phyloP scores from a whole-genome alignment of 1,140 invertebrate species.

The Drosophila pallidifrons region DNA sequence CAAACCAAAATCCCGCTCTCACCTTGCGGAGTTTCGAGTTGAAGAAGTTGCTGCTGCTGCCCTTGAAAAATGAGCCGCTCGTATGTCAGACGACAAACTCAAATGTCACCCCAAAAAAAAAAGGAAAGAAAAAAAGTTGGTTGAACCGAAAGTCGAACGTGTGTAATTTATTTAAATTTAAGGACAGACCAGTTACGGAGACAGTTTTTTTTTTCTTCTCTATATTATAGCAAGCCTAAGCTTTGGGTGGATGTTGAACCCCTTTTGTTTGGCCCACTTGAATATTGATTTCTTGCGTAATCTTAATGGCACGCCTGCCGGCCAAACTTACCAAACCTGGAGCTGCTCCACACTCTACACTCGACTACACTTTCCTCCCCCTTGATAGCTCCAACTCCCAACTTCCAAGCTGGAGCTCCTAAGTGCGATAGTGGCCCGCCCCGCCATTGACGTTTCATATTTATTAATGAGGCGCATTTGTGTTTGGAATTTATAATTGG shows the following conservation, averaged over 20 bases:
- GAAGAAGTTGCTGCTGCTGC: conserved; percentile 58
- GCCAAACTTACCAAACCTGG: background rate
- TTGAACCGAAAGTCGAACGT: conserved; percentile 69
- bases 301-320: conserved; percentile 73
- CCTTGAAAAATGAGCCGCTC: conserved; percentile 79
- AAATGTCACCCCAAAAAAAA: conserved; percentile 54
- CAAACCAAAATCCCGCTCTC: conserved; percentile 49
- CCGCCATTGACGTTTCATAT: conserved; percentile 81
- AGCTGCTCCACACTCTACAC: background rate
- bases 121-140: conserved; percentile 16
- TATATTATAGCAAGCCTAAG: background rate
- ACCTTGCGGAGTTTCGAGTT: conserved; percentile 48
- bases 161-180: conserved; percentile 83
- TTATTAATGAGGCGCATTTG: conserved; percentile 84
- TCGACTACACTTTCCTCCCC: background rate
- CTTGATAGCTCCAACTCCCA: conserved; percentile 2
- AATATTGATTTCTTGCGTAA: conserved; percentile 83
- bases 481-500: conserved; percentile 84
- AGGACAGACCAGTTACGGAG: conserved; percentile 32
- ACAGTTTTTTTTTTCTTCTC: conserved; percentile 4
- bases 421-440: conserved; percentile 58
- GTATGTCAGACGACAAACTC: conserved; percentile 62
- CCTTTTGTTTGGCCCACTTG: conserved; percentile 64
- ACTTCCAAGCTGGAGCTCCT: background rate
- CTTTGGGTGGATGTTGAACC: conserved; percentile 34